Evolutionary conservation across 2,888 invertebrate genomes (phyloP), one percentile per base, ranked within the genome.

Genomic region (Parascotia fuliginaria): DNA sequence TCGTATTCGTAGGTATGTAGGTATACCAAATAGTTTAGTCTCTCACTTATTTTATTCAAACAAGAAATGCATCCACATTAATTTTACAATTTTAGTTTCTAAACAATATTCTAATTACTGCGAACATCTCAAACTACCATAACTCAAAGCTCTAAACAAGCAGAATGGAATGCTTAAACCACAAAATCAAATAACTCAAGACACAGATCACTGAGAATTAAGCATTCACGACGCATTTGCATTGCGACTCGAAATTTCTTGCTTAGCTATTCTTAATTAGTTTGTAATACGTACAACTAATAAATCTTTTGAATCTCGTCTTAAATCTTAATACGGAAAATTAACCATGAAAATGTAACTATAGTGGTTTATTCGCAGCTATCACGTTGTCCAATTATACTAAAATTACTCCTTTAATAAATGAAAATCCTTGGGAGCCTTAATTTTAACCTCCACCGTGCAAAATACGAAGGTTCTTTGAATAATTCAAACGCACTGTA

Each of bases 351-450:
- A 65, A 55, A 54, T 32, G 28, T 51, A 46, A 55, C 47, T 52
- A 47, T 40, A 44, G 27, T 13, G 55, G 41, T 48, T 53, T 14
- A 6, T 54, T 49, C 28, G 32, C n/a, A 36, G 41, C 58, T 55
- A 62, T 61, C 55, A 43, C 62, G 56, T 56, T 60, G 61, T 68
- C 68, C 74, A 79, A 81, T 81, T 81, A 79, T 66, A 68, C 65
- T 69, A 69, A 77, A 79, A 81, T 83, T 78, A 79, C 81, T 73
- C 66, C 70, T 73, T 79, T 74, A 75, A 76, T 79, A 81, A 81
- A 79, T 77, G 70, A 78, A 79, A 77, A 76, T 75, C 75, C 72
- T 62, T 60, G 69, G 58, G 14, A 63, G 58, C 71, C 73, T 76
- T 76, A 75, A 81, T 79, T 79, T 77, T 73, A 79, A 77, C 73